Evolutionary conservation across 2,888 invertebrate genomes (phyloP).

Genomic region (Stenodema calcarata): DNA sequence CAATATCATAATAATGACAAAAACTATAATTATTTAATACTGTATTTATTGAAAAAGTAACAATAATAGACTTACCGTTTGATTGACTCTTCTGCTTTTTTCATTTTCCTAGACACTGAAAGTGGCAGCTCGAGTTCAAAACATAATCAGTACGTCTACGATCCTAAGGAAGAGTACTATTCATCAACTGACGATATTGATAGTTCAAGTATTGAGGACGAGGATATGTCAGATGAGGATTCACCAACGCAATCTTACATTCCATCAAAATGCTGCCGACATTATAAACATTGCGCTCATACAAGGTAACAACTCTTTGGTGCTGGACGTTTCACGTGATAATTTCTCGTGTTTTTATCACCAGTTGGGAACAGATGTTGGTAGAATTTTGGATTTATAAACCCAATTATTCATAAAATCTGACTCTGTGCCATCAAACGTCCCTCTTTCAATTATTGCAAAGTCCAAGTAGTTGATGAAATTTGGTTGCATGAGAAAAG

Average conservation of each 20-base stretch:
- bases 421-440: too few relatives aligned
- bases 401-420: too few relatives aligned
- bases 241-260: conserved; percentile 4
- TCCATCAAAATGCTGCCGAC: background rate
- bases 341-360: too few relatives aligned
- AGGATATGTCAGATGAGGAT: conserved; percentile 47
- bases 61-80: too few relatives aligned
- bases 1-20: background rate
- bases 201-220: conserved; percentile 47
- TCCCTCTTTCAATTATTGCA: too few relatives aligned
- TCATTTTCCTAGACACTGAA: conserved; percentile 16
- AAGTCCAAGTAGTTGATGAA: too few relatives aligned
- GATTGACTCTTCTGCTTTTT: background rate
- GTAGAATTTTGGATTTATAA: too few relatives aligned
- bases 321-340: too few relatives aligned
- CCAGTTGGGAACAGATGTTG: too few relatives aligned
- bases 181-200: conserved; percentile 44
- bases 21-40: too few relatives aligned
- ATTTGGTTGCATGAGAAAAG: too few relatives aligned
- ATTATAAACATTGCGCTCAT: background rate
- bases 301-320: background rate
- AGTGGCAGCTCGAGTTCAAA: conserved; percentile 44
- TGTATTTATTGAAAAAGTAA: too few relatives aligned
- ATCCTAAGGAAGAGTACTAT: conserved; percentile 35
- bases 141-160: conserved; percentile 19